Conservation (phyloP, 2,888 invertebrate species). For the Zygothrica quintamaculata region DNA sequence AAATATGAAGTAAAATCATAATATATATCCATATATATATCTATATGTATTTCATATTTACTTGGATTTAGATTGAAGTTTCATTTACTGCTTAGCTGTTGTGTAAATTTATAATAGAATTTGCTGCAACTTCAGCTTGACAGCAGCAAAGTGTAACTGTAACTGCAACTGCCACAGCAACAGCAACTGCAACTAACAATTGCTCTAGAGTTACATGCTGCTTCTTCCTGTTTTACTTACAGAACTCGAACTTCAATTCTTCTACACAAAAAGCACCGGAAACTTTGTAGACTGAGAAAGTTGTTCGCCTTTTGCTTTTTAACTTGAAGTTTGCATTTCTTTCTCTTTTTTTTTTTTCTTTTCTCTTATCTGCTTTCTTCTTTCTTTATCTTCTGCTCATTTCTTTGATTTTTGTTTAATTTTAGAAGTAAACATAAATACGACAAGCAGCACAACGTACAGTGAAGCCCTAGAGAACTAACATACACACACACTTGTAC, state of each 20-base stretch:
- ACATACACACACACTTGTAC: constrained; percentile 11
- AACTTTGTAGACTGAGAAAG: constrained; percentile 56
- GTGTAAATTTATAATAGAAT: constrained; percentile 16
- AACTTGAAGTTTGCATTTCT: constrained; percentile 14
- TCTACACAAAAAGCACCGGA: constrained; percentile 36
- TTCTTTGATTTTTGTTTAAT: constrained; percentile 64
- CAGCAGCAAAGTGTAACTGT: not conserved
- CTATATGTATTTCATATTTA: not conserved
- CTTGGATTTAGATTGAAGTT: not conserved
- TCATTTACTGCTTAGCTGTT: constrained; percentile 27
- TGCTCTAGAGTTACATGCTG: constrained; percentile 6
- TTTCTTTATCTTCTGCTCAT: no score
- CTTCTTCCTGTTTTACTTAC: constrained; percentile 4
- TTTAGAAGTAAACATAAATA: constrained; percentile 72
- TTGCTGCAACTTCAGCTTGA: not conserved
- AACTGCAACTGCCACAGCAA: constrained; percentile 2
- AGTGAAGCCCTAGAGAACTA: constrained; percentile 38
- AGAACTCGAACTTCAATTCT: not conserved
- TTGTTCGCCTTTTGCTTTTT: constrained; percentile 45
- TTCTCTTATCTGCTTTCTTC: no score
- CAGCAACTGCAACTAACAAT: constrained; percentile 3
- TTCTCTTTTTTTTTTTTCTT: constrained; percentile 9
- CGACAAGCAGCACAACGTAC: constrained; percentile 25
- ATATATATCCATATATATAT: no score
- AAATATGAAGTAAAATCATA: no score